Evolutionary conservation across 2,888 invertebrate genomes (phyloP).

Genomic region (Odontothrips loti): DNA sequence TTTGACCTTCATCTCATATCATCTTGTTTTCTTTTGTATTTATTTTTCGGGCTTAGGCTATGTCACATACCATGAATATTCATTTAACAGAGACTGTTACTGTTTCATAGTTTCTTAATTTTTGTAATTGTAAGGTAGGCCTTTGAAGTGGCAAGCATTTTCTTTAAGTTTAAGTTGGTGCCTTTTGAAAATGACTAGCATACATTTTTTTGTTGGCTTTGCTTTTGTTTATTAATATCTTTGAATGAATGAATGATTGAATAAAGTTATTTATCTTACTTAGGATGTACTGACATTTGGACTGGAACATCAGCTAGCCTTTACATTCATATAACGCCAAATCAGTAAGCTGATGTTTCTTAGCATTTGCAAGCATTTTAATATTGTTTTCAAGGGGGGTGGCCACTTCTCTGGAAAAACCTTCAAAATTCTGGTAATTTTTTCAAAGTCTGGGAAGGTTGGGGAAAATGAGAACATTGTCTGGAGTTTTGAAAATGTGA

Average conservation of each 20-base stretch:
- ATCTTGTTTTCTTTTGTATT: not conserved
- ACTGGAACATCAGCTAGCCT: not conserved
- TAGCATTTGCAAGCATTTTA: constrained; percentile 20
- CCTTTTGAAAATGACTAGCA: not conserved
- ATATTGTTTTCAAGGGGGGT: not conserved
- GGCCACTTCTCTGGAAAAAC: too few species aligned
- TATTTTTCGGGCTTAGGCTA: not conserved
- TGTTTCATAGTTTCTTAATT: constrained; percentile 8
- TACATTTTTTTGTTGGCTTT: not conserved
- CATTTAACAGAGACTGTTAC: constrained; percentile 9
- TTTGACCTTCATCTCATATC: not conserved
- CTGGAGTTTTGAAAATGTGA: too few species aligned
- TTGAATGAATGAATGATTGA: not conserved
- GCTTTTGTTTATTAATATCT: not conserved
- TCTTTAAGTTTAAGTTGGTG: not conserved
- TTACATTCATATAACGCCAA: not conserved
- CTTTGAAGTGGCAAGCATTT: not conserved
- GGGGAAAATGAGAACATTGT: too few species aligned
- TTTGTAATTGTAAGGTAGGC: constrained; percentile 5
- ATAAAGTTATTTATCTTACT: not conserved
- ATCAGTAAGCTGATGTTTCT: not conserved
- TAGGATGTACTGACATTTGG: not conserved
- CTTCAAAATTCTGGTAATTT: too few species aligned
- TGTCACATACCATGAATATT: not conserved
- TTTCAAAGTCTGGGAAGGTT: too few species aligned